Evolutionary conservation across 2,113 vertebrate species (phyloP).

Genomic region (Scytalopus superciliaris): DNA sequence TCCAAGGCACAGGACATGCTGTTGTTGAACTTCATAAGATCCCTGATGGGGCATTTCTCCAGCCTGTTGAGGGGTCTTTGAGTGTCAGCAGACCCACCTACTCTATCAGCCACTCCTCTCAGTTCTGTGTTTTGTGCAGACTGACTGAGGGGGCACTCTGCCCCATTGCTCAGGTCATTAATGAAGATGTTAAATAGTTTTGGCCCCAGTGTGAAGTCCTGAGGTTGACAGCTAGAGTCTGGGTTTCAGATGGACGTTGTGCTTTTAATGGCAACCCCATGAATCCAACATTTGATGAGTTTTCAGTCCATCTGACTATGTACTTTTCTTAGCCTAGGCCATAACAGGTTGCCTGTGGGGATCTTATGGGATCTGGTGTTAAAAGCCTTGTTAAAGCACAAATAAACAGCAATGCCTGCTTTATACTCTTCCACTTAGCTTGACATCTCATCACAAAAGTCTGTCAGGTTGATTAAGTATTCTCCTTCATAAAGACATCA

Average conservation of each 20-base stretch:
- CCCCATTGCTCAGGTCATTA: fast-evolving
- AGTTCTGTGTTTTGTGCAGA: not conserved
- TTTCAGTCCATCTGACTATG: not conserved
- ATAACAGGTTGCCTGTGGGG: not conserved
- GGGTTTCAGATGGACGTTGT: not conserved
- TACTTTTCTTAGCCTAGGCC: not conserved
- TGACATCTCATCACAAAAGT: not conserved
- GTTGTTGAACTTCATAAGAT: not conserved
- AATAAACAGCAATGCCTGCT: not conserved
- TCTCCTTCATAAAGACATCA: not conserved
- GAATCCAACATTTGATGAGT: not conserved
- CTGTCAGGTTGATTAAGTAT: not conserved
- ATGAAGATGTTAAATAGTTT: not conserved
- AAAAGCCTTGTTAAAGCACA: not conserved
- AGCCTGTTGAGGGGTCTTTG: not conserved
- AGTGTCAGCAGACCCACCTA: not conserved
- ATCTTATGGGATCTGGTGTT: not conserved
- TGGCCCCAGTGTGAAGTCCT: not conserved
- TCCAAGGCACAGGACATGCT: not conserved
- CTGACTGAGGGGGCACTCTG: not conserved
- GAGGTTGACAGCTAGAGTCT: fast-evolving
- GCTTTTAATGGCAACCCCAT: not conserved
- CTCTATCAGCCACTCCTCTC: not conserved
- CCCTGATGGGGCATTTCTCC: not conserved
- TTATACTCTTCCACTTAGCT: not conserved